phyloP scores from a whole-genome alignment of 2,113 vertebrate species.

The Aplodontia rufa region DNA sequence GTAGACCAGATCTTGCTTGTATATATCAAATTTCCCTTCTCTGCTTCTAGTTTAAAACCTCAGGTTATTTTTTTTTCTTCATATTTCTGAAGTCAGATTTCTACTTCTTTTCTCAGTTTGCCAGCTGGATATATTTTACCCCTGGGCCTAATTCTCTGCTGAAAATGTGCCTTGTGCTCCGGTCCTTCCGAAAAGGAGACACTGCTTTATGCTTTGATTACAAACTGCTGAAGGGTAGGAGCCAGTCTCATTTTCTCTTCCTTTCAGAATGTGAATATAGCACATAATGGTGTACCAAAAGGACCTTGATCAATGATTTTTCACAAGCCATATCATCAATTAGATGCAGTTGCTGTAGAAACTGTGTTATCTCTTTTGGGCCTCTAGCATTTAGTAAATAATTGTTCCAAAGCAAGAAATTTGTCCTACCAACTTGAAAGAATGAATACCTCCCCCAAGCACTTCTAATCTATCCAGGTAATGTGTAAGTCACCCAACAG shows the following conservation, averaged over 20 bases:
- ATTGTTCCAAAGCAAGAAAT: conserved; percentile 25
- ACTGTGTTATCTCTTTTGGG: not conserved
- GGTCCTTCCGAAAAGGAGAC: not conserved
- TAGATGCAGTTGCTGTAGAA: conserved; percentile 30
- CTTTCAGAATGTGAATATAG: not conserved
- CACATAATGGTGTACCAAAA: not conserved
- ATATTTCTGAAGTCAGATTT: not conserved
- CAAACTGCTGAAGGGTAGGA: not conserved
- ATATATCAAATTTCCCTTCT: not conserved
- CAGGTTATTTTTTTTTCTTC: not conserved
- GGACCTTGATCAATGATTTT: not conserved
- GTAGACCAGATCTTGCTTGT: not conserved
- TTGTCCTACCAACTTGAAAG: conserved; percentile 42
- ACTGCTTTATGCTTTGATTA: conserved; percentile 37
- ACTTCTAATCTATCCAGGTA: conserved; percentile 53
- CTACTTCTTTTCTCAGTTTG: not conserved
- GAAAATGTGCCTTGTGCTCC: not conserved
- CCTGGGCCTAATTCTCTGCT: not conserved
- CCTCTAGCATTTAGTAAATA: conserved; percentile 47
- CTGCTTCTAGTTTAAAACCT: not conserved
- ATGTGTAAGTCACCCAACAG: conserved; percentile 3
- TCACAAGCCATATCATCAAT: not conserved
- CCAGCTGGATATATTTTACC: not conserved
- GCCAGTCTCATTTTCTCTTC: not conserved
- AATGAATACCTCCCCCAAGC: not conserved